These are phyloP conservation scores for Dryas iulia DNA, from an alignment of 1,140 invertebrate genomes.

Conservation along the genomic window DNA sequence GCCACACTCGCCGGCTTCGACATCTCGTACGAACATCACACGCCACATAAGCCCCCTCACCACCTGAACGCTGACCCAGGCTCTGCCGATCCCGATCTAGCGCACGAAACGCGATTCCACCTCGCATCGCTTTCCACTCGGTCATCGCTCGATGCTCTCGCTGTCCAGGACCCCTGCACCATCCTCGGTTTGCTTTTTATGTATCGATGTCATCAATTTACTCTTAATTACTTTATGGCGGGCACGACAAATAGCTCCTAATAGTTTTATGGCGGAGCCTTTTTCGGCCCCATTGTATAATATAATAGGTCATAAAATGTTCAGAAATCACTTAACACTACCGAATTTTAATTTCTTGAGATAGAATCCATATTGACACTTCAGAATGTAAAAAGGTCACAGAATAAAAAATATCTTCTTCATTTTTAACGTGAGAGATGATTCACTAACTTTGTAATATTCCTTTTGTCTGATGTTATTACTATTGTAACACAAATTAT, in stretches of 20 bases:
- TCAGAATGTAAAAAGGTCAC: constrained; percentile 71
- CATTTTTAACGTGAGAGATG: constrained; percentile 39
- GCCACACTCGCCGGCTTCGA: constrained; percentile 75
- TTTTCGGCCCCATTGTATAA: constrained; percentile 72
- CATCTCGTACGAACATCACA: constrained; percentile 73
- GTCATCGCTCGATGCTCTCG: constrained; percentile 61
- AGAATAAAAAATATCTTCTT: constrained; percentile 53
- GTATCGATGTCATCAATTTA: constrained; percentile 56
- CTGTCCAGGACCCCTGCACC: constrained; percentile 51
- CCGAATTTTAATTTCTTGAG: constrained; percentile 48
- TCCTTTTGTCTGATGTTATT: constrained; percentile 17
- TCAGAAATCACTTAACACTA: constrained; percentile 49
- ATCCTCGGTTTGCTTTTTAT: constrained; percentile 62
- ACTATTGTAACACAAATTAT: constrained; percentile 28
- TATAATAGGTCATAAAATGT: constrained; percentile 42
- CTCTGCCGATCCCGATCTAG: constrained; percentile 43
- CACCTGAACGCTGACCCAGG: constrained; percentile 53
- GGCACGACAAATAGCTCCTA: constrained; percentile 43
- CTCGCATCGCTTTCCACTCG: constrained; percentile 61
- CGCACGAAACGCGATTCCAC: constrained; percentile 44
- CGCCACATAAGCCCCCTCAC: constrained; percentile 60
- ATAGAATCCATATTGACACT: constrained; percentile 61
- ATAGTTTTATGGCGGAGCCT: constrained; percentile 75
- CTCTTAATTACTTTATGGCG: constrained; percentile 60
- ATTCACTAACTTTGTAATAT: constrained; percentile 19